Evolutionary conservation across 2,888 invertebrate genomes (phyloP).

Genomic region (Mactromeris polynyma): DNA sequence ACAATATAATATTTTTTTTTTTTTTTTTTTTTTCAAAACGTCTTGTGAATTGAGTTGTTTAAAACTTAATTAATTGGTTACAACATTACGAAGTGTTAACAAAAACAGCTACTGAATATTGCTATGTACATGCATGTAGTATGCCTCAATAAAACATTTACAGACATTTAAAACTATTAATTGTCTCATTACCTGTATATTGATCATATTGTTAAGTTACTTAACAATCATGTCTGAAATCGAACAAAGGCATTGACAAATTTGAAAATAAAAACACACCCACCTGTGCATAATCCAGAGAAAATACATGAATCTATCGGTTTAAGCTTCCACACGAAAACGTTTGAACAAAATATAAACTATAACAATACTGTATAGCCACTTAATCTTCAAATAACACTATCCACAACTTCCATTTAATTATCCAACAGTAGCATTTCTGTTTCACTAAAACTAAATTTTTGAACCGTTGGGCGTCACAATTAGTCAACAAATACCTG

Average conservation of each 20-base stretch:
- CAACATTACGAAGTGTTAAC: no score
- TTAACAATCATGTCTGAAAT: neutral
- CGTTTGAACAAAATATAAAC: neutral
- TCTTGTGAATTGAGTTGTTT: no score
- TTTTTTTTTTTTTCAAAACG: no score
- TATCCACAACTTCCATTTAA: neutral
- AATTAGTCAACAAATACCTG: neutral
- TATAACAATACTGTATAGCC: neutral
- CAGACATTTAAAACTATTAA: no score
- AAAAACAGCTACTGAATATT: no score
- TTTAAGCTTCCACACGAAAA: neutral
- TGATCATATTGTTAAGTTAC: no score
- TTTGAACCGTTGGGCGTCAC: neutral
- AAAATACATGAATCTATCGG: neutral
- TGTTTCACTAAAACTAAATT: neutral
- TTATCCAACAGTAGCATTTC: neutral
- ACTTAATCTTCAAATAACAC: neutral
- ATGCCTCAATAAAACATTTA: no score
- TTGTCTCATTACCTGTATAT: no score
- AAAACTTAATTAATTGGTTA: no score
- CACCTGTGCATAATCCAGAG: neutral
- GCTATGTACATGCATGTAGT: no score
- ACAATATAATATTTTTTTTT: no score
- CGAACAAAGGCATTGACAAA: neutral
- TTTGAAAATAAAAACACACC: neutral